These are phyloP conservation scores for Aegithalos caudatus DNA, from an alignment of 2,113 vertebrate genomes.

Conservation along the genomic window DNA sequence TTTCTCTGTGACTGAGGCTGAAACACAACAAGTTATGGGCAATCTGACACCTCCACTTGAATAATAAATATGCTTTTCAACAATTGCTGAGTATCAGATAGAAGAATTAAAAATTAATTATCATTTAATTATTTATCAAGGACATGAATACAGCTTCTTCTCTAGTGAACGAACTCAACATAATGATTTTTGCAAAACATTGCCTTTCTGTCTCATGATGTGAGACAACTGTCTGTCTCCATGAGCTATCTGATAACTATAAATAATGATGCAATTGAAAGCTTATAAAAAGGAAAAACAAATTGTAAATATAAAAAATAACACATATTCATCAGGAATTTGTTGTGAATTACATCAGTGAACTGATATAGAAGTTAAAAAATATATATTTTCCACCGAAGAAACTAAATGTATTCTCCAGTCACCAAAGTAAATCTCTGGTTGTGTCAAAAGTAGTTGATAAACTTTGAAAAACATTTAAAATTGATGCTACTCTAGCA, in stretches of 20 bases:
- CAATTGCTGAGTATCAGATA: background rate
- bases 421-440: background rate
- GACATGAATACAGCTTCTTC: background rate
- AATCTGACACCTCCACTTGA: slow-evolving; percentile 1
- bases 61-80: background rate
- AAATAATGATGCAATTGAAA: background rate
- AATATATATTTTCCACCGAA: background rate
- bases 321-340: background rate
- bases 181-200: background rate
- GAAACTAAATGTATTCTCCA: background rate
- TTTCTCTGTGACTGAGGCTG: background rate
- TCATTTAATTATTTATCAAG: slow-evolving; percentile 35
- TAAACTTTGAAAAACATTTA: background rate
- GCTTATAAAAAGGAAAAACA: background rate
- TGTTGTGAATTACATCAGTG: background rate
- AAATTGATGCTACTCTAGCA: background rate
- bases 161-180: background rate
- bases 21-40: background rate
- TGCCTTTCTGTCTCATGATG: background rate
- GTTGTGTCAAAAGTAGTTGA: background rate
- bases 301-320: background rate
- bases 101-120: slow-evolving; percentile 28
- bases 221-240: background rate
- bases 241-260: background rate
- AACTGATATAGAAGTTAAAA: background rate